These are phyloP conservation scores for Lordiphosa mommai DNA, from an alignment of 1,140 invertebrate species.

Conservation along the genomic window DNA sequence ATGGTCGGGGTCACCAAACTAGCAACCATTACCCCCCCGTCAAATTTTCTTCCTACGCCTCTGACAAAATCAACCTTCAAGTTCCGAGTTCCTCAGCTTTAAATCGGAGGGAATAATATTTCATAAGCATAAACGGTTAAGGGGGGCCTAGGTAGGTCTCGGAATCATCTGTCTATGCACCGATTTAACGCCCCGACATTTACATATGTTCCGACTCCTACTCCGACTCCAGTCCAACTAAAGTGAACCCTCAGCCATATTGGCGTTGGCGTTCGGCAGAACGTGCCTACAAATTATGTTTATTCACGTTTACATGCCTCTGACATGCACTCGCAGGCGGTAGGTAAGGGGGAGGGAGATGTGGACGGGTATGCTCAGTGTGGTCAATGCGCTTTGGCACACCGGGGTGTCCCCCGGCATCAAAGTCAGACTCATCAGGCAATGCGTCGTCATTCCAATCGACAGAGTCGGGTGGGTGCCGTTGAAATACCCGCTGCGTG, in stretches of 20 bases:
- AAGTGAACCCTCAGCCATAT: slow-evolving; percentile 44
- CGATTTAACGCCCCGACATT: slow-evolving; percentile 77
- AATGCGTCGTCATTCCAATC: slow-evolving; percentile 64
- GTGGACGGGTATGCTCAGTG: slow-evolving; percentile 1
- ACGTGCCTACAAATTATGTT: slow-evolving; percentile 76
- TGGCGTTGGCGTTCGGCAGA: slow-evolving; percentile 69
- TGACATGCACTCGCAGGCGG: slow-evolving; percentile 56
- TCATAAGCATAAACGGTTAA: slow-evolving; percentile 70
- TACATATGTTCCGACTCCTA: slow-evolving; percentile 51
- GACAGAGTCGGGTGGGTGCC: slow-evolving; percentile 59
- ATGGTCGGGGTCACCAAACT: too few species aligned
- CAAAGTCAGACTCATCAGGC: slow-evolving; percentile 56
- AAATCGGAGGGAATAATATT: slow-evolving; percentile 57
- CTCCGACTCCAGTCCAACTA: slow-evolving; percentile 15
- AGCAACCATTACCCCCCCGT: too few species aligned
- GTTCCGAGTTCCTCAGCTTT: slow-evolving; percentile 62
- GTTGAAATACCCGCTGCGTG: slow-evolving; percentile 57
- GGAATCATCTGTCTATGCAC: slow-evolving; percentile 40
- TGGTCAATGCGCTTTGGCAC: slow-evolving; percentile 26
- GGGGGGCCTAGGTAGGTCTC: slow-evolving; percentile 8
- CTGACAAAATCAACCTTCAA: background rate
- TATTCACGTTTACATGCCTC: slow-evolving; percentile 76
- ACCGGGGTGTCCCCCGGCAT: slow-evolving; percentile 69
- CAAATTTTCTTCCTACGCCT: background rate
- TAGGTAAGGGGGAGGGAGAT: too few species aligned